Base-by-base conservation (phyloP, 2,888 invertebrate genomes). In the Acrocyrtus sp. region DNA sequence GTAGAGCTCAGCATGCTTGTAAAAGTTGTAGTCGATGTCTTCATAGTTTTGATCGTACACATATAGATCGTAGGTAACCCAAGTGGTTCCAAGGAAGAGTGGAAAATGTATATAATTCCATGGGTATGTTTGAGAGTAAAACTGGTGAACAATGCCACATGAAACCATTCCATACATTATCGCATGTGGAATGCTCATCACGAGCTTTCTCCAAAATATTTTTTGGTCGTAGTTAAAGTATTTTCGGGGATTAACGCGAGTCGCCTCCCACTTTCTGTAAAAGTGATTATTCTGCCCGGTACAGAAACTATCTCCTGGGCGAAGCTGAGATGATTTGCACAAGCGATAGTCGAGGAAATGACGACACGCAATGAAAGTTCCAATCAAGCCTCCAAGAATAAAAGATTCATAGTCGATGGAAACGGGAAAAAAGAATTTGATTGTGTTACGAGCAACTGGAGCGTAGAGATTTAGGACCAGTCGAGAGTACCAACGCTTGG, bases 401-500 rank as follows among this genome's bases (percentile, higher is more conserved):
- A 65, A 21, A 12, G 54, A 34, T 34, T 65, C 65, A n/a, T 47
- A 54, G 53, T 65, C 65, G 22, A 65, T 3, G 19, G 65, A 19
- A 29, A 54, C 15, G 1, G 53, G 54, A 22, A 65, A 47, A 17
- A 65, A 65, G 3, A 65, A 41, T 29, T 65, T 65, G 19, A 43
- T 34, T 12, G 54, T 47, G 10, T 12, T 22, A 3, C 65, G 54
- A 5, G 15, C 21, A 1, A 54, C 1, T 0, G 54, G 65, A 4
- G 65, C 22, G 34, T 29, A 65, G 1, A 54, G 5, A 34, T 54
- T 54, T 19, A 56, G n/a, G 8, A 65, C 54, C 1, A 17, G 45
- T 1, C 56, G 43, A 47, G 65, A 56, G 26, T 65, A 65, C 54
- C 65, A 65, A 12, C 65, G 65, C 17, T n/a, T 27, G 5, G 65